Percentiles rank a stretch among this genome's conserved stretches.
phyloP scores from a whole-genome alignment of 2,888 invertebrate genomes.

The Lomographa bimaculata region DNA sequence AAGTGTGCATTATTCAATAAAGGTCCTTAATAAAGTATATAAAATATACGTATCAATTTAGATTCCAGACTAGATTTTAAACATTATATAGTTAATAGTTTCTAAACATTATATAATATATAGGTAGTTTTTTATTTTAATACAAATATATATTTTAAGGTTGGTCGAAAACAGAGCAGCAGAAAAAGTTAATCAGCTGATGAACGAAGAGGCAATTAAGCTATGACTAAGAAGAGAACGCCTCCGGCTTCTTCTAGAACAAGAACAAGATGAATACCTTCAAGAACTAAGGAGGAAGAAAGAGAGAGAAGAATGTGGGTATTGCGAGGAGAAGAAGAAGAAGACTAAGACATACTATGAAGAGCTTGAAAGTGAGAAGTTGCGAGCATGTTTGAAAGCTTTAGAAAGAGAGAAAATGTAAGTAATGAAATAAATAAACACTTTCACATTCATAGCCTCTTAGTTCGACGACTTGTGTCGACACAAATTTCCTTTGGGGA shows the following conservation, averaged over 20 bases:
- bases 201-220: constrained; percentile 60
- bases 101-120: too few species aligned
- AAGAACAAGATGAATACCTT: constrained; percentile 54
- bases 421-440: too few species aligned
- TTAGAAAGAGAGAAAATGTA: constrained; percentile 73
- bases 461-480: too few species aligned
- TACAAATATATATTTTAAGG: constrained; percentile 37
- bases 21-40: too few species aligned
- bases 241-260: constrained; percentile 51
- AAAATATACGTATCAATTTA: too few species aligned
- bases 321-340: constrained; percentile 55
- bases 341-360: constrained; percentile 49
- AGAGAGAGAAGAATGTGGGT: constrained; percentile 53
- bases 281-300: constrained; percentile 54
- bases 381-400: constrained; percentile 65
- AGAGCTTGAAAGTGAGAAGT: constrained; percentile 60
- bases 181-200: constrained; percentile 57
- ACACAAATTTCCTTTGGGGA: too few species aligned
- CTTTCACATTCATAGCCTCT: too few species aligned
- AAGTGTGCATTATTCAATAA: too few species aligned
- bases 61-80: too few species aligned
- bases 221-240: constrained; percentile 69
- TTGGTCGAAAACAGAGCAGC: constrained; percentile 63
- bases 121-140: too few species aligned
- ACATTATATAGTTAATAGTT: too few species aligned